phyloP scores from a whole-genome alignment of 1,140 invertebrate genomes.

The Mya arenaria region DNA sequence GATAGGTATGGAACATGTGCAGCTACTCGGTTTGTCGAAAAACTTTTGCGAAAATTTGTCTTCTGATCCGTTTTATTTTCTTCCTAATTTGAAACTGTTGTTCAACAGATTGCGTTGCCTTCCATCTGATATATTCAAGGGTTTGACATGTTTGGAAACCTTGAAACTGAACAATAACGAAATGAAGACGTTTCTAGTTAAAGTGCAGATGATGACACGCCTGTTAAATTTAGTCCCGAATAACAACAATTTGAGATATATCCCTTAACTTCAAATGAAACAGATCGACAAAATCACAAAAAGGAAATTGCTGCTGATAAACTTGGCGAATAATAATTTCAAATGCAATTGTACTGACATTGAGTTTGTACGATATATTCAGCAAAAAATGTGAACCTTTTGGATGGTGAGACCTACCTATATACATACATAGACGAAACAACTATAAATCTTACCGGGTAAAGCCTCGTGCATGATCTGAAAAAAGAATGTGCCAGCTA shows the following conservation, averaged over 20 bases:
- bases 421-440: neutral
- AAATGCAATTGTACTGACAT: slow-evolving; percentile 12
- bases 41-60: too few species aligned
- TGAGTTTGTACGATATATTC: neutral
- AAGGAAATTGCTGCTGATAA: neutral
- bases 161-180: neutral
- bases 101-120: too few species aligned
- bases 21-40: too few species aligned
- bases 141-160: neutral
- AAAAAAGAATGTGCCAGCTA: neutral
- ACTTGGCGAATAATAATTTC: neutral
- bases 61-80: too few species aligned
- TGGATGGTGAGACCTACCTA: neutral
- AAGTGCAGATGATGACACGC: neutral
- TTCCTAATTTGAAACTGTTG: too few species aligned
- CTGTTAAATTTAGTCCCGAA: neutral
- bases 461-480: neutral
- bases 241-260: neutral
- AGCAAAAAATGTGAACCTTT: neutral
- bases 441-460: neutral
- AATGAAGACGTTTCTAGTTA: neutral
- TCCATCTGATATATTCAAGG: neutral
- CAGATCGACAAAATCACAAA: neutral
- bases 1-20: too few species aligned
- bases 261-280: neutral